Evolutionary conservation across 2,113 vertebrate genomes (phyloP).

Genomic region (Lipophrys pholis): DNA sequence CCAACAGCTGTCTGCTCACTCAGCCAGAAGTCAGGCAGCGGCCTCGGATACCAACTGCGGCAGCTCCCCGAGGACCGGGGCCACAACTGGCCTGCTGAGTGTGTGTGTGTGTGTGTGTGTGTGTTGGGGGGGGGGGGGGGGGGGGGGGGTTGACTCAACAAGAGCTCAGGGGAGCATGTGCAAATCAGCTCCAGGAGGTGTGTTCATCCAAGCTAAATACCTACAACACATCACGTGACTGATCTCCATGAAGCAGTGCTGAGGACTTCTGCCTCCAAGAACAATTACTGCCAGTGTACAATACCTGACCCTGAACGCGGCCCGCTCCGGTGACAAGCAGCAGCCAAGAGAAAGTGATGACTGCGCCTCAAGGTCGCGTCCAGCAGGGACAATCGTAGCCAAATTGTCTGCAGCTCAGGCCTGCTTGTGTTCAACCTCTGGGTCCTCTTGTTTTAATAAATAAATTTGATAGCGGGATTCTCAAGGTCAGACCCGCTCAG

Average conservation of each 20-base stretch:
- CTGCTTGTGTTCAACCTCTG: constrained; percentile 42
- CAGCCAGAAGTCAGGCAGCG: constrained; percentile 73
- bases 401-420: constrained; percentile 47
- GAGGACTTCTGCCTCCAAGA: constrained; percentile 50
- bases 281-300: constrained; percentile 59
- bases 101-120: too few relatives aligned
- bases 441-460: constrained; percentile 55
- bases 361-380: constrained; percentile 64
- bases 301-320: constrained; percentile 54
- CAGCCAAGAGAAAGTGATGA: constrained; percentile 67
- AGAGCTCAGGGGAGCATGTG: constrained; percentile 47
- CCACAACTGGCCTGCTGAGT: constrained; percentile 72
- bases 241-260: constrained; percentile 34
- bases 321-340: constrained; percentile 38
- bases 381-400: constrained; percentile 51
- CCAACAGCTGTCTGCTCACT: constrained; percentile 78
- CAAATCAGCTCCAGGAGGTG: constrained; percentile 55
- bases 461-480: constrained; percentile 35
- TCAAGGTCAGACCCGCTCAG: constrained; percentile 52
- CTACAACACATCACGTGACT: constrained; percentile 49
- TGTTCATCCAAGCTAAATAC: constrained; percentile 61
- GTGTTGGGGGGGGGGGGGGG: too few relatives aligned
- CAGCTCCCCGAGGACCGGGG: constrained; percentile 65
- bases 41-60: constrained; percentile 76
- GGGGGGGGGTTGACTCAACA: too few relatives aligned